Base-by-base conservation (phyloP, 2,888 invertebrate genomes). In the Ametastegia equiseti region DNA sequence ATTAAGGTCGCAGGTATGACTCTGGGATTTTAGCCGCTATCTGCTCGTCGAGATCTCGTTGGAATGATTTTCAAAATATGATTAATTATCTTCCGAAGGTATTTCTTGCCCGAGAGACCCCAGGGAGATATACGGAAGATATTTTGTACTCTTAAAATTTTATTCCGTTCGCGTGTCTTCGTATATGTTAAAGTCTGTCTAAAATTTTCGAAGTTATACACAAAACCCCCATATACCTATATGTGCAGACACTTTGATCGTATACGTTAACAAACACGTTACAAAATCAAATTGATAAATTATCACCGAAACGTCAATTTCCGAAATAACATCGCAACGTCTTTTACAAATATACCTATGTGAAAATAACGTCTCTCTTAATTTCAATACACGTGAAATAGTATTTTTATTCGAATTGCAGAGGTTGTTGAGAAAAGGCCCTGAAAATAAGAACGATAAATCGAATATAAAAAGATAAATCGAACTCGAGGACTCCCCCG, bases 1-100 rank as follows among this genome's bases (percentile, higher is more conserved):
- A 75, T 75, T 75, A 82, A 75, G 81, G 77, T 82, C 82, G 82
- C 60, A 81, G 83, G 81, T 83, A 82, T 84, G 83, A 83, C 84
- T 84, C 57, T 71, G 80, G 82, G 79, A 57, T 84, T 82, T 84
- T 83, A 77, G 80, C 75, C 80, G 82, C 69, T 81, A 33, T 91
- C 90, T 88, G 86, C 84, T 84, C 88, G 87, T 87, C 85, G 88
- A 91, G 91, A 91, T 91, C 91, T 88, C 88, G 87, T 86, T 87
- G 86, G 83, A 81, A 86, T 89, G 91, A 91, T 91, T 67, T 69
- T 80, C 80, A 71, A 71, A 71, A 69, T 69, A 60, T 69, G 60
- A 80, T 80, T 80, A 80, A 80, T 80, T 80, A 80, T 71, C 80
- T 69, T 60, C 7, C 73, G 71, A 60, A 69, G 80, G 80, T 80